phyloP scores from a whole-genome alignment of 1,140 invertebrate genomes.

The Dolichoris vasculosae region DNA sequence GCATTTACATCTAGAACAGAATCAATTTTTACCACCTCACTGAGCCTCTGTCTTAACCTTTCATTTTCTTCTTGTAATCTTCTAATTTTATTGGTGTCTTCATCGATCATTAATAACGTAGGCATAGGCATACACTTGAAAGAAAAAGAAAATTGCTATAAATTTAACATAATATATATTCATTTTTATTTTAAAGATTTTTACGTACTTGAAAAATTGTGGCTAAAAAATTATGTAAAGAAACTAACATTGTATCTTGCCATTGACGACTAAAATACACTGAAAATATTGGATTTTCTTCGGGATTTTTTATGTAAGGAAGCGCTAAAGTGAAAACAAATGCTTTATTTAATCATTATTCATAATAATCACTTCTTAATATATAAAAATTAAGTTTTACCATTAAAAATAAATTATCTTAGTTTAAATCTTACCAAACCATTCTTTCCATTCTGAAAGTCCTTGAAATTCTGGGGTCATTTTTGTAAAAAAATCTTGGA shows the following conservation, averaged over 20 bases:
- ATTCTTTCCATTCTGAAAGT: constrained; percentile 95
- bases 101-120: constrained; percentile 88
- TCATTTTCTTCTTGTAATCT: constrained; percentile 90
- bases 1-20: constrained; percentile 76
- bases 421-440: constrained; percentile 88
- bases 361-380: background rate
- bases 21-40: constrained; percentile 73
- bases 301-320: constrained; percentile 92
- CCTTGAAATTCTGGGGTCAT: constrained; percentile 90
- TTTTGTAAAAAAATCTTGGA: constrained; percentile 92
- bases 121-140: constrained; percentile 87
- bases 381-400: background rate
- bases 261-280: constrained; percentile 94
- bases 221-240: constrained; percentile 94
- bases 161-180: background rate
- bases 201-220: constrained; percentile 85
- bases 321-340: constrained; percentile 81
- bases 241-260: constrained; percentile 96
- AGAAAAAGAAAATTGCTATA: background rate
- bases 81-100: constrained; percentile 86
- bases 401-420: background rate
- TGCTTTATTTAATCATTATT: constrained; percentile 28
- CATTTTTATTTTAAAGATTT: constrained; percentile 3
- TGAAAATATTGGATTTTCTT: constrained; percentile 90
- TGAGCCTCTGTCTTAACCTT: constrained; percentile 76